Evolutionary conservation across 30 jellyfish, hydroid and myxozoan species (phyloP).

Genomic region (Cassiopea xamachana): DNA sequence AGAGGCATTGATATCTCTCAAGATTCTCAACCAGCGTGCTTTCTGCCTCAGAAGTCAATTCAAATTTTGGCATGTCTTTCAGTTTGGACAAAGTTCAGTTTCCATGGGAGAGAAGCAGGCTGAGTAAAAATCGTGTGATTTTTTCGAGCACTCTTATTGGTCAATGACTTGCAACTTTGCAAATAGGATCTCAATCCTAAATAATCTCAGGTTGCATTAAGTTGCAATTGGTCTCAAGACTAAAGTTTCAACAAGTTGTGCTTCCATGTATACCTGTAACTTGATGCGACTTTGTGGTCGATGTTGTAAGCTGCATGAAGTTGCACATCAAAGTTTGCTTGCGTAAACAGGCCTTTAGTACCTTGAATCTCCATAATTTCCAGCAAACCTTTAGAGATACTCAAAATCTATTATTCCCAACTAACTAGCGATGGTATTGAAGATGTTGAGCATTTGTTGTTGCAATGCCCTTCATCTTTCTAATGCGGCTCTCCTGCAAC

Average conservation of each 20-base stretch:
- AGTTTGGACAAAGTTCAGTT: not conserved
- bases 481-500: no score
- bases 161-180: conserved; percentile 7
- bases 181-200: conserved; percentile 35
- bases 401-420: no score
- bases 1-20: conserved; percentile 40
- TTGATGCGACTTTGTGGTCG: not conserved
- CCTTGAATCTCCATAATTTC: no score
- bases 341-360: conserved; percentile 24
- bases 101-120: not conserved
- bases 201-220: conserved; percentile 2
- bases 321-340: conserved; percentile 10
- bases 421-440: no score
- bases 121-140: conserved; percentile 6
- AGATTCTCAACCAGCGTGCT: conserved; percentile 11
- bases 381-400: no score
- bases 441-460: no score
- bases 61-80: not conserved
- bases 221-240: conserved; percentile 17
- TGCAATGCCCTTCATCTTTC: no score
- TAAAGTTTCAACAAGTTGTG: conserved; percentile 30
- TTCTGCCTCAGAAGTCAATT: conserved; percentile 41
- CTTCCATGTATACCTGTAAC: conserved; percentile 14
- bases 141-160: conserved; percentile 12
- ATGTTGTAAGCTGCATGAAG: conserved; percentile 36